A percentile compares a stretch with the other conserved stretches of the same genome.
Conservation (phyloP, 2,888 invertebrate species). For the Sussaba pulchella region DNA sequence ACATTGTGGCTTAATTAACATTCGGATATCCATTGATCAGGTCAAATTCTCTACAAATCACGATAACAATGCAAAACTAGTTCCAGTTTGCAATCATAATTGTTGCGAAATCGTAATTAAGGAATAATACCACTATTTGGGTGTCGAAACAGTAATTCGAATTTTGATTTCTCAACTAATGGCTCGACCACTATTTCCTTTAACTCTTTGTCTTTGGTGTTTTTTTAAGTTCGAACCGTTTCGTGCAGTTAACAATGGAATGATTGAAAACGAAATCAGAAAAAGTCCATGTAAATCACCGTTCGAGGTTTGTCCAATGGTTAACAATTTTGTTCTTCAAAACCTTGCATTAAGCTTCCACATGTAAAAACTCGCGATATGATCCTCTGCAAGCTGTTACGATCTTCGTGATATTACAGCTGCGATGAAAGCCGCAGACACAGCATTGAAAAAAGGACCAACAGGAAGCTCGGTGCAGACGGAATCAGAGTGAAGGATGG, state of each 20-base stretch:
- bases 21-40: neutral
- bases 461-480: neutral
- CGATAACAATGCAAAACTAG: neutral
- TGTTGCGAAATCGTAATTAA: too few relatives aligned
- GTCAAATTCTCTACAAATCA: neutral
- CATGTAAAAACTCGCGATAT: neutral
- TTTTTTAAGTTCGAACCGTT: too few relatives aligned
- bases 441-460: neutral
- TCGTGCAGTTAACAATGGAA: too few relatives aligned
- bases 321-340: neutral
- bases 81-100: neutral
- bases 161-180: too few relatives aligned
- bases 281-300: too few relatives aligned
- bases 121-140: too few relatives aligned
- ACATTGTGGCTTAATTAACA: neutral
- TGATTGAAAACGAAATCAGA: too few relatives aligned
- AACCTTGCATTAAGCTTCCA: neutral
- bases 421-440: constrained; percentile 5
- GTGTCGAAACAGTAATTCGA: too few relatives aligned
- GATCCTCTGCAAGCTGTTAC: neutral
- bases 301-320: too few relatives aligned
- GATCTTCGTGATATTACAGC: neutral
- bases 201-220: too few relatives aligned
- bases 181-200: too few relatives aligned
- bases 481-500: constrained; percentile 38